phyloP scores from a whole-genome alignment of 1,140 invertebrate genomes.

The Drosophila nigromelanica region DNA sequence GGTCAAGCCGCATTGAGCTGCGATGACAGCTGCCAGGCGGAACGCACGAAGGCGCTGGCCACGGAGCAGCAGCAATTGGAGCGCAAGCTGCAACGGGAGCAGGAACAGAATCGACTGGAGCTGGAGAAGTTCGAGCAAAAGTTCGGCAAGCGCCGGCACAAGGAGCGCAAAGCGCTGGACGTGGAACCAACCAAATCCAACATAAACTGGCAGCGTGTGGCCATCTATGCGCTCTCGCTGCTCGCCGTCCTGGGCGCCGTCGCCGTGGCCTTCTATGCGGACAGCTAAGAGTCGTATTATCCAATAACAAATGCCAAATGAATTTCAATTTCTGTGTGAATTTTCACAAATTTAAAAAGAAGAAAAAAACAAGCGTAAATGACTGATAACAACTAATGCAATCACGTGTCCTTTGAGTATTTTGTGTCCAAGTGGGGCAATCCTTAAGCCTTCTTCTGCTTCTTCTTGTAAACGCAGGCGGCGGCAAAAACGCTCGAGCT shows the following conservation, averaged over 20 bases:
- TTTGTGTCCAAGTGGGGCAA: neutral
- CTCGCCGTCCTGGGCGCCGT: conserved; percentile 56
- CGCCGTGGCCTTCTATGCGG: conserved; percentile 68
- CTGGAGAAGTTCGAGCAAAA: conserved; percentile 90
- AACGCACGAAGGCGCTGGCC: conserved; percentile 85
- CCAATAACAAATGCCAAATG: conserved; percentile 24
- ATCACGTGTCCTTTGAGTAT: conserved; percentile 30
- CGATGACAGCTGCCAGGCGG: conserved; percentile 87
- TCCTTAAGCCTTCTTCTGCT: conserved; percentile 49
- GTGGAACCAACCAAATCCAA: conserved; percentile 43
- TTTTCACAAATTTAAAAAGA: conserved; percentile 19
- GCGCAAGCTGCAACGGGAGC: conserved; percentile 86
- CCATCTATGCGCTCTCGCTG: conserved; percentile 47
- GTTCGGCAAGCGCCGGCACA: conserved; percentile 86
- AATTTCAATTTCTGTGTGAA: conserved; percentile 41
- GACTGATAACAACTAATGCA: conserved; percentile 35
- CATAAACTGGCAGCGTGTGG: conserved; percentile 62
- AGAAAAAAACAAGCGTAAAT: conserved; percentile 20
- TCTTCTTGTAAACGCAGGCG: conserved; percentile 85
- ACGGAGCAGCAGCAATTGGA: conserved; percentile 85
- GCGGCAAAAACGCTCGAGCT: conserved; percentile 86
- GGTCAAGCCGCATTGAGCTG: conserved; percentile 86
- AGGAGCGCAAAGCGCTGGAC: conserved; percentile 80
- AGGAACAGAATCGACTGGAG: conserved; percentile 88
- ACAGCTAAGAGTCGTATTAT: conserved; percentile 50